These are phyloP conservation scores for Scortum barcoo DNA, from an alignment of 2,113 vertebrate species.

Conservation along the genomic window DNA sequence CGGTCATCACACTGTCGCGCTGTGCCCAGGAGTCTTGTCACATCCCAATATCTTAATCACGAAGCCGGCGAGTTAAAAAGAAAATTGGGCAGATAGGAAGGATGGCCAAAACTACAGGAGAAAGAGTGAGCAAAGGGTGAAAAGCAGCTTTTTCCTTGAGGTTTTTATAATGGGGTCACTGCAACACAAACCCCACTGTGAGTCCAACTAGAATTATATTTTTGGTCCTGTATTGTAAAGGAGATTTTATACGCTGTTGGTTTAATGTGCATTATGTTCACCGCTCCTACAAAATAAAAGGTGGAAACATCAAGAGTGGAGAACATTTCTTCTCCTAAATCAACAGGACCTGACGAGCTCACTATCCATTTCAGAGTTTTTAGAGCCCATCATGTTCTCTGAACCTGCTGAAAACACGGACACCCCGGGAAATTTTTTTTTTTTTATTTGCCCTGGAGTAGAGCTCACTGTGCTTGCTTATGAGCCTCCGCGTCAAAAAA, in stretches of 20 bases:
- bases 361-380: background rate
- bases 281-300: background rate
- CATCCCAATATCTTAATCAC: background rate
- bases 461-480: constrained; percentile 54
- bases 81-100: background rate
- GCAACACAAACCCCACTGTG: background rate
- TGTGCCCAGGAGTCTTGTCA: constrained; percentile 12
- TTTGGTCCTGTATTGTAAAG: background rate
- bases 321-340: background rate
- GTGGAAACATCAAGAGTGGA: background rate
- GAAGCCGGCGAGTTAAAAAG: background rate
- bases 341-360: constrained; percentile 5
- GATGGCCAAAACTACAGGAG: background rate
- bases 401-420: constrained; percentile 50
- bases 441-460: constrained; percentile 49
- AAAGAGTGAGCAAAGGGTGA: background rate
- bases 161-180: background rate
- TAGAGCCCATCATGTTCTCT: constrained; percentile 29
- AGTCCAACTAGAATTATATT: background rate
- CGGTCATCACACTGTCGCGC: background rate
- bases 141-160: background rate
- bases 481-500: constrained; percentile 51
- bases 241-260: background rate
- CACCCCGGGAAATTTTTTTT: constrained; percentile 58
- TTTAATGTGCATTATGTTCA: background rate